Evolutionary conservation across 2,113 vertebrate species (phyloP), one percentile per base, ranked within the genome.

Genomic region (Laticauda laticaudata): DNA sequence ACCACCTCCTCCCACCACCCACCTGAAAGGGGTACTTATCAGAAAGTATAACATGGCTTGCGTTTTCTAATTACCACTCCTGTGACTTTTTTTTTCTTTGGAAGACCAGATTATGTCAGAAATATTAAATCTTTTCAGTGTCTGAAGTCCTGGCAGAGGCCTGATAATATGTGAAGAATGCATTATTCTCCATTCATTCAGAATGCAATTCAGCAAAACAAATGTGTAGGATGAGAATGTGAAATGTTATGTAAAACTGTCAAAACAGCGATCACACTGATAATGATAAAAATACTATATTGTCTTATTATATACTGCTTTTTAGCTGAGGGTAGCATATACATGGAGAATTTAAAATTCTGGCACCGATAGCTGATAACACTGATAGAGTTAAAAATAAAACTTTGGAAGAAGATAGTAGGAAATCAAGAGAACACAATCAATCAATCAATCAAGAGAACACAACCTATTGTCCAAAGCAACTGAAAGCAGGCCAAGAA

Each of bases 161-260:
- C 92, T 91, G 48, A 34, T 88, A 45, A 95, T 94, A 23, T 94
- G 87, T 96, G 94, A 87, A 92, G 91, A 93, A 88, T 93, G 23
- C 11, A 93, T 92, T 96, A 93, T 24, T 96, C 95, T 91, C 93
- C 90, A 51, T 94, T 96, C 92, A 96, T 96, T 94, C 96, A 96
- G 96, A 96, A 96, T 96, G 94, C 96, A 97, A 96, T 97, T 96
- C 96, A 95, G 87, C 94, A 96, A 94, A 96, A 94, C 95, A 97
- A 97, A 97, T 96, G 96, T 91, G 55, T 56, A 93, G 94, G 94
- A 91, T 39, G 34, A 43, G 64, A 56, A 91, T 85, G n/a, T 91
- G 23, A 81, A 91, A 69, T 69, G 29, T n/a, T 69, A 34, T 69
- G 29, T 34, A 69, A n/a, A 69, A 69, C 64, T n/a, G 64, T 69